Percentiles rank a stretch among this genome's conserved stretches.
Conservation (phyloP, 1,140 invertebrate species). For the Micrasema minimum region DNA sequence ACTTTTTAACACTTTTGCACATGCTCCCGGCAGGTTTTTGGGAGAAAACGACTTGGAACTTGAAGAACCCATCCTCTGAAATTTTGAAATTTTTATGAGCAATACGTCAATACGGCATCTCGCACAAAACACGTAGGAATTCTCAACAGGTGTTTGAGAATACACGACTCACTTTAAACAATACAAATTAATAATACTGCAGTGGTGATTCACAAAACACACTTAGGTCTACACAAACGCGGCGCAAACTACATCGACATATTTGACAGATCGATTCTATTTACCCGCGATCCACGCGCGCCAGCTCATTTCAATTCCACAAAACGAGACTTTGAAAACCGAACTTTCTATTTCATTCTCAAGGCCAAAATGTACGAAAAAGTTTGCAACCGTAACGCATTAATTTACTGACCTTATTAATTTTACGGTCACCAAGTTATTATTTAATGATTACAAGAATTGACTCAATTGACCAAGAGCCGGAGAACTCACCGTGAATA, state of each 20-base stretch:
- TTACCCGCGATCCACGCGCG: too few species aligned
- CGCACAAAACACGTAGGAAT: constrained; percentile 6
- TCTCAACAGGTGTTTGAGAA: constrained; percentile 14
- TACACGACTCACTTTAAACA: not conserved
- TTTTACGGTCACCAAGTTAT: not conserved
- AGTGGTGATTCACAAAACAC: not conserved
- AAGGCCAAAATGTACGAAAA: constrained; percentile 22
- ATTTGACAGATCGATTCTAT: too few species aligned
- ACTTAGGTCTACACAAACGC: too few species aligned
- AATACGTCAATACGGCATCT: constrained; percentile 31
- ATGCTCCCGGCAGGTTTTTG: constrained; percentile 56
- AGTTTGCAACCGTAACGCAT: constrained; percentile 13
- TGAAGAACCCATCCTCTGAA: constrained; percentile 62
- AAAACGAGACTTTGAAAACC: not conserved
- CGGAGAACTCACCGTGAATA: constrained; percentile 12
- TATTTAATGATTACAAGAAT: constrained; percentile 1
- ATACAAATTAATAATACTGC: too few species aligned
- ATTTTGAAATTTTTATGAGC: constrained; percentile 12
- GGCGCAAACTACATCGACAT: too few species aligned
- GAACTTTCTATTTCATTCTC: constrained; percentile 31
- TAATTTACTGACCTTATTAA: constrained; percentile 34
- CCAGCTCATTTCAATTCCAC: too few species aligned
- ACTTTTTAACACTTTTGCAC: constrained; percentile 39
- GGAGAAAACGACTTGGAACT: constrained; percentile 66
- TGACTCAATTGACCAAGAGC: constrained; percentile 7